phyloP scores from a whole-genome alignment of 2,888 invertebrate species.

The Timema podura region DNA sequence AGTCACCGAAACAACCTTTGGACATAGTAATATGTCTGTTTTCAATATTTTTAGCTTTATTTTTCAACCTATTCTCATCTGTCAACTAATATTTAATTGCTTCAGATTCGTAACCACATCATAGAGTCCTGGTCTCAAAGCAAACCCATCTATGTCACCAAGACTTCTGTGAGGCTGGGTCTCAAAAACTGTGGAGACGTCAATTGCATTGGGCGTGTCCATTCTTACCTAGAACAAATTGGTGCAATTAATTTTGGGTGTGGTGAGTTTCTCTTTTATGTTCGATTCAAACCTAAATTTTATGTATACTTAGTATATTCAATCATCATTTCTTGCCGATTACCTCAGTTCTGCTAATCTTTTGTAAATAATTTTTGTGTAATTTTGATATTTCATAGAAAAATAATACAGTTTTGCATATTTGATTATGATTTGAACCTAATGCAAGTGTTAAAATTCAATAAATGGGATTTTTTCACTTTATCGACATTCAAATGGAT shows the following conservation, averaged over 20 bases:
- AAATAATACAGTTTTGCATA: too few species aligned
- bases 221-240: slow-evolving; percentile 56
- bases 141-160: slow-evolving; percentile 55
- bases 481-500: too few species aligned
- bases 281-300: slow-evolving; percentile 25
- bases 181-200: slow-evolving; percentile 60
- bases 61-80: too few species aligned
- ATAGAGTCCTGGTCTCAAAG: slow-evolving; percentile 51
- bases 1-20: too few species aligned
- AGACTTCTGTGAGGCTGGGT: slow-evolving; percentile 54
- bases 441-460: too few species aligned
- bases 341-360: slow-evolving; percentile 32
- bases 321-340: not conserved
- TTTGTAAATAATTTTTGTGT: not conserved
- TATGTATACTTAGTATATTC: not conserved
- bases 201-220: slow-evolving; percentile 56
- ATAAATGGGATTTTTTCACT: too few species aligned
- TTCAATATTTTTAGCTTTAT: too few species aligned
- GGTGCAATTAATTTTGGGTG: slow-evolving; percentile 62
- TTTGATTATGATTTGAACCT: too few species aligned
- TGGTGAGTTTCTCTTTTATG: slow-evolving; percentile 42
- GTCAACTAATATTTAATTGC: not conserved
- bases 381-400: too few species aligned
- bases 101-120: slow-evolving; percentile 55
- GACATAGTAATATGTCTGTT: too few species aligned